Conservation (phyloP, 2,113 vertebrate genomes). For the Motacilla tschutschensis region DNA sequence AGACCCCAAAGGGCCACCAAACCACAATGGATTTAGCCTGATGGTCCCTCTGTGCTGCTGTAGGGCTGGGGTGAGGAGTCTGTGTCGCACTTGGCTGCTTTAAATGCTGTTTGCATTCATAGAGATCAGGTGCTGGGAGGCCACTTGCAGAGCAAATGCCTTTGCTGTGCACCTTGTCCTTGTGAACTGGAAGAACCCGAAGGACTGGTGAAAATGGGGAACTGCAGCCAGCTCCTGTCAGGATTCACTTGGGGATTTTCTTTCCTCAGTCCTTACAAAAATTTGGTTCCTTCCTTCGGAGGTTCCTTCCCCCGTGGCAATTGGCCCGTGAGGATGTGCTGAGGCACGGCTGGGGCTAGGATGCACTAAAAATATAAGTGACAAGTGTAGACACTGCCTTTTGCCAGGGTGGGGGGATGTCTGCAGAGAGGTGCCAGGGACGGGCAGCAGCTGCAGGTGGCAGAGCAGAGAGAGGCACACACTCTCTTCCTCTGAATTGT, state of each 20-base stretch:
- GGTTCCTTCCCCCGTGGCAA: background rate
- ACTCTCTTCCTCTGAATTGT: background rate
- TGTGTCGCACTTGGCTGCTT: background rate
- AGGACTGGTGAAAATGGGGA: constrained; percentile 3
- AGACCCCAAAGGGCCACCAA: background rate
- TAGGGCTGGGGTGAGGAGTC: background rate
- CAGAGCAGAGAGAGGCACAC: background rate
- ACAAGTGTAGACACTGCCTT: background rate
- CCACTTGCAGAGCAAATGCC: background rate
- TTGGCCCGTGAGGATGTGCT: background rate
- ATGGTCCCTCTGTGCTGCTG: accelerated
- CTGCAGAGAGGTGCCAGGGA: background rate
- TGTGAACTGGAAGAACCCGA: constrained; percentile 15
- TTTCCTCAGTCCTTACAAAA: background rate
- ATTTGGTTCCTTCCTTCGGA: background rate
- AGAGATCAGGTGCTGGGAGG: background rate
- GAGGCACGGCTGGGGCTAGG: background rate
- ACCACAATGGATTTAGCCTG: background rate
- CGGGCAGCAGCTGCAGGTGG: background rate
- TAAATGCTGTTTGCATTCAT: background rate
- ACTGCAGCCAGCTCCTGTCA: background rate
- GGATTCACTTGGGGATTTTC: background rate
- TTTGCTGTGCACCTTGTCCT: background rate
- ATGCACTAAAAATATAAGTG: constrained; percentile 1
- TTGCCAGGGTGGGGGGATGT: background rate